Conservation (phyloP, 2,888 invertebrate species). For the Lamellibrachia columna region DNA sequence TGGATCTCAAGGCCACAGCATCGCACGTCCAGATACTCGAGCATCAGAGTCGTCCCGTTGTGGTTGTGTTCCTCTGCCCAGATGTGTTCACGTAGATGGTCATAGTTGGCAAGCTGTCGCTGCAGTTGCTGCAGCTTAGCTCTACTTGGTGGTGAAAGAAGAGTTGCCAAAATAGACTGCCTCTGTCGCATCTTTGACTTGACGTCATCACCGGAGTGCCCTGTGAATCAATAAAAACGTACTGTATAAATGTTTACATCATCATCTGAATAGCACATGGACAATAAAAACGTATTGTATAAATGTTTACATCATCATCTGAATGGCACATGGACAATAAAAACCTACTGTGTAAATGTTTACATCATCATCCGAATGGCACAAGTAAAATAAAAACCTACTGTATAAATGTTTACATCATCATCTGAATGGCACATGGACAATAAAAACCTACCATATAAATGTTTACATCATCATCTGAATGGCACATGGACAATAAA, state of each 20-base stretch:
- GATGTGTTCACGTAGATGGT: neutral
- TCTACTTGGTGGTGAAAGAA: neutral
- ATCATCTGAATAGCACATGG: neutral
- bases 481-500: neutral
- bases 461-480: neutral
- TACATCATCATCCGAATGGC: neutral
- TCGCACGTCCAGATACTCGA: neutral
- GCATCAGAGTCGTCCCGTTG: neutral
- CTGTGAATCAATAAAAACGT: no score
- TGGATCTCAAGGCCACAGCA: neutral
- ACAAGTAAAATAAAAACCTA: neutral
- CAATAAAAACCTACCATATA: neutral
- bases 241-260: no score
- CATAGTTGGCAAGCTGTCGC: neutral
- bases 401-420: no score
- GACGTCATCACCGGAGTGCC: neutral
- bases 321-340: neutral
- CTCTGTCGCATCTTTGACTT: slow-evolving; percentile 1
- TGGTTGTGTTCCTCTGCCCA: neutral
- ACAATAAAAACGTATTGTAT: neutral
- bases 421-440: no score
- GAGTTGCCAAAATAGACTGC: neutral
- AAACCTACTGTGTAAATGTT: neutral
- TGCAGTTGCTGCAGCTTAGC: neutral
- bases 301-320: no score